Conservation (phyloP, 2,113 vertebrate genomes). For the Phycodurus eques region DNA sequence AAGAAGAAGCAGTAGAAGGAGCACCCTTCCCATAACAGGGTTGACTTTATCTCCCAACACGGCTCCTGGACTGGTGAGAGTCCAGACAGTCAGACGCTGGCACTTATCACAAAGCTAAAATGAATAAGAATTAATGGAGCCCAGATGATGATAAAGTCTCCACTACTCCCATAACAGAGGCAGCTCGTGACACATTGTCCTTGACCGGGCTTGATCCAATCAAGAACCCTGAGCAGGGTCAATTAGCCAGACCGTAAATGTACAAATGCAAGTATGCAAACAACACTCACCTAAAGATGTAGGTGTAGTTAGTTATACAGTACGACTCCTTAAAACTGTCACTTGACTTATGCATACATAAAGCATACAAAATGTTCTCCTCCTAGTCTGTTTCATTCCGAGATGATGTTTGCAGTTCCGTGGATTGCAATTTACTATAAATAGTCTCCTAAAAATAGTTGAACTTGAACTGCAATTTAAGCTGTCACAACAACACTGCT, state of each 20-base stretch:
- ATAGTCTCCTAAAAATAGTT: not conserved
- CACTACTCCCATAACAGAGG: slow-evolving; percentile 69
- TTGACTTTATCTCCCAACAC: slow-evolving; percentile 58
- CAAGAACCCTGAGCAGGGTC: slow-evolving; percentile 31
- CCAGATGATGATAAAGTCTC: slow-evolving; percentile 69
- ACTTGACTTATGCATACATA: not conserved
- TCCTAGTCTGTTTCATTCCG: not conserved
- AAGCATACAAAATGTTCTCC: not conserved
- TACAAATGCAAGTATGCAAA: not conserved
- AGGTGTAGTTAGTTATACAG: not conserved
- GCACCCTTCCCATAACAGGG: slow-evolving; percentile 3
- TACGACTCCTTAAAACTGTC: not conserved
- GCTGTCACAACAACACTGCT: not conserved
- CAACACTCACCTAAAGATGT: not conserved
- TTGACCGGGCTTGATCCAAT: slow-evolving; percentile 61
- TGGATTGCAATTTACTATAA: not conserved
- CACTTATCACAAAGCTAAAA: slow-evolving; percentile 72
- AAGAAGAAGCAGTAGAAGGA: slow-evolving; percentile 12
- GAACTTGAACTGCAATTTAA: slow-evolving; percentile 2
- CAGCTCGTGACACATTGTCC: slow-evolving; percentile 65
- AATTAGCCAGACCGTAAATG: slow-evolving; percentile 27
- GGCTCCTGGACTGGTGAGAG: slow-evolving; percentile 53
- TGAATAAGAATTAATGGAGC: slow-evolving; percentile 71
- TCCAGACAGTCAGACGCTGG: slow-evolving; percentile 72
- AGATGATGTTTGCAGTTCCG: not conserved